Evolutionary conservation across 2,888 invertebrate species (phyloP), one percentile per base, ranked within the genome.

Genomic region (Zeuzera pyrina): DNA sequence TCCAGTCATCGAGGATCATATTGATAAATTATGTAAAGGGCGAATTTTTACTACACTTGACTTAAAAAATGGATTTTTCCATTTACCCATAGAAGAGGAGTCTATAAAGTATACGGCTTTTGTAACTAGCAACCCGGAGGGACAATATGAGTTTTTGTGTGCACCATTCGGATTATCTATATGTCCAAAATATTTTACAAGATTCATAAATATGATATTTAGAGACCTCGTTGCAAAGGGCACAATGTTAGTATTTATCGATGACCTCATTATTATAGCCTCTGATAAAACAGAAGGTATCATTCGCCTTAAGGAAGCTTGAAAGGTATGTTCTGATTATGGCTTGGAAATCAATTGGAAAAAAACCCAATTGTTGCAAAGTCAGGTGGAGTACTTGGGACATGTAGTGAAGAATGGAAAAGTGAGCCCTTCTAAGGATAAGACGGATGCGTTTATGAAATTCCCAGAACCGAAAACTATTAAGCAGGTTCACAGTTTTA

Each of bases 131-230:
- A 39, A 49, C 28, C n/a, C n/a, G n/a, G n/a, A n/a, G n/a, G 64
- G 65, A 8, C 70, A 71, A 26, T 69, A 45, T 42, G 65, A 73
- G 41, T 66, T 71, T 38, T 29, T 52, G n/a, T 47, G 38, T 38
- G 52, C 56, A n/a, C 70, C 67, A 2, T 73, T 74, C 50, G 69
- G 72, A 5, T 38, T 69, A 1, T 60, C 54, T 6, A 62, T 57
- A 15, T 47, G 53, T 21, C 64, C 68, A 7, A 46, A n/a, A n/a
- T n/a, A n/a, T 11, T 67, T 72, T 29, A 55, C 45, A 15, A 29
- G 63, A n/a, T 59, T 35, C 30, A 43, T 68, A 0, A 57, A 41
- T 12, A 41, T 39, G 10, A 48, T 62, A 4, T 62, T 62, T 23
- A 21, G 42, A 23, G 43, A 49, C 2, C 30, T 63, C 0, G 42